Base-by-base conservation (phyloP, 1,140 invertebrate genomes). In the Helicoverpa armigera region DNA sequence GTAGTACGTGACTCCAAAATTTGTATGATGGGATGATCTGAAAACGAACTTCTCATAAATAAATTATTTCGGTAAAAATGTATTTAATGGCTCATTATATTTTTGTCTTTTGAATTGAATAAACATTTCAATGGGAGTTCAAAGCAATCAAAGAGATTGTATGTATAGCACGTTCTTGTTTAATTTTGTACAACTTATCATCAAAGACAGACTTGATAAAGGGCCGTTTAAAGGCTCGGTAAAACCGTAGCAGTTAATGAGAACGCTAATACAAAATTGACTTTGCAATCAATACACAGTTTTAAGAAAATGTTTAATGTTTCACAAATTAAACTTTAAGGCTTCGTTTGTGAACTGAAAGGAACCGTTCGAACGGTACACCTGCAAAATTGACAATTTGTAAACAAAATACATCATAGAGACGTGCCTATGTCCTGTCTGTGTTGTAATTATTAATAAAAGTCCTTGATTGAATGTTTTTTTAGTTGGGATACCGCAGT, bases 11-110 rank as follows among this genome's bases (percentile, higher is more conserved):
- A 97, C 90, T 98, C 97, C 82, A 99, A 91, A 81, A 98, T 98
- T 92, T 98, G 97, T 54, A 99, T 94, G 82, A 98, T 98, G 18
- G 97, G 97, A 93, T 98, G 97, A 95, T 96, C 97, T 98, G 95
- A 3, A 89, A 91, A 78, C 11, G 63, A 77, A 61, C 48, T 35
- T 72, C 11, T 2, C 16, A 23, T 43, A 12, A 73, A 58, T 2
- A 23, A 23, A 14, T 12, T 73, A 3, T 7, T 3, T 29, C 2
- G 5, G n/a, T 16, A 35, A 56, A 35, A 10, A 18, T 31, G 10
- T 10, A 13, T 69, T 3, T 70, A 2, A 23, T 54, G 12, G 29
- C 13, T 23, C 13, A 3, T 14, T 7, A 48, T 63, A 18, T 54
- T 54, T 72, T 18, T 23, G 12, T 23, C 9, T 43, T 14, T 10